These are phyloP conservation scores for Drosophila baimaii DNA, from an alignment of 1,140 invertebrate genomes.

Conservation along the genomic window DNA sequence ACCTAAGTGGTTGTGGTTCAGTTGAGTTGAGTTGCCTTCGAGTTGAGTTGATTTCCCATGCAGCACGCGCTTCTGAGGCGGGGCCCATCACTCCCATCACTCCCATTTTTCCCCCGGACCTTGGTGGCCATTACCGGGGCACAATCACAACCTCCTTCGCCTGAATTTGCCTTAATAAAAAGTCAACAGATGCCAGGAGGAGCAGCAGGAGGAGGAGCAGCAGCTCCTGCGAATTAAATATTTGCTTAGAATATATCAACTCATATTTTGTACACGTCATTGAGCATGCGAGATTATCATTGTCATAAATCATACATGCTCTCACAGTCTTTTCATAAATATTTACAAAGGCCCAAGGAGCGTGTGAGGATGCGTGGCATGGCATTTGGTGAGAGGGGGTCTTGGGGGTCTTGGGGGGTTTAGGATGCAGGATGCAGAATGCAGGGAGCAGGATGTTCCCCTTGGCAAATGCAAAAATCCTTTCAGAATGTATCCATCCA, in stretches of 20 bases:
- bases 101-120: constrained; percentile 2
- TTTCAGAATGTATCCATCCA: constrained; percentile 27
- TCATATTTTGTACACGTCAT: constrained; percentile 80
- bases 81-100: neutral
- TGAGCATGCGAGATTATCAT: constrained; percentile 80
- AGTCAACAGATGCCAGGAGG: constrained; percentile 5
- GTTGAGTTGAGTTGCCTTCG: constrained; percentile 8
- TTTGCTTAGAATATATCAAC: constrained; percentile 78
- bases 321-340: constrained; percentile 76
- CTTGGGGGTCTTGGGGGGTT: neutral
- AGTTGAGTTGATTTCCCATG: constrained; percentile 20
- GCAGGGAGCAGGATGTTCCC: neutral
- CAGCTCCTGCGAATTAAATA: constrained; percentile 66
- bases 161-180: constrained; percentile 4
- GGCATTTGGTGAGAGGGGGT: too few relatives aligned
- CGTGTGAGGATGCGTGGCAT: neutral
- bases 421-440: constrained; percentile 1
- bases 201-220: constrained; percentile 2
- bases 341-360: constrained; percentile 69
- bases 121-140: constrained; percentile 13
- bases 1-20: constrained; percentile 24
- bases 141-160: constrained; percentile 19
- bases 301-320: constrained; percentile 78
- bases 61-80: constrained; percentile 14
- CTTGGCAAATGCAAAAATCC: constrained; percentile 35